These are phyloP conservation scores for Masnerella sp. DNA, from an alignment of 2,888 invertebrate species.

Conservation along the genomic window DNA sequence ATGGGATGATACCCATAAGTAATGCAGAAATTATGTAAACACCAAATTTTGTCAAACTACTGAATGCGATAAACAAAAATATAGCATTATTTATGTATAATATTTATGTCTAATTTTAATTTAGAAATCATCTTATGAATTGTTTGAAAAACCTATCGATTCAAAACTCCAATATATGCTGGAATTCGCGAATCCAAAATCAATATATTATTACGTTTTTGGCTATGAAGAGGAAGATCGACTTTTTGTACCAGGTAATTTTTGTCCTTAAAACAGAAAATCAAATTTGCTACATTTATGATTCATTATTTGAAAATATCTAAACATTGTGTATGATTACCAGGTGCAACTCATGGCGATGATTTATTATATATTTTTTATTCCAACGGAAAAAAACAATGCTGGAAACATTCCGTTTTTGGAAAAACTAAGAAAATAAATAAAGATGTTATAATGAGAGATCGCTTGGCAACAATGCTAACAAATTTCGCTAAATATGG, in stretches of 20 bases:
- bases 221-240: conserved; percentile 58
- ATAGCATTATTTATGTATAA: too few relatives aligned
- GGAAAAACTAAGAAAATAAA: conserved; percentile 1
- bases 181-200: conserved; percentile 27
- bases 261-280: too few relatives aligned
- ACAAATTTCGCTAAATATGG: conserved; percentile 80
- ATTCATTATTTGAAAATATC: too few relatives aligned
- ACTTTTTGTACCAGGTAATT: conserved; percentile 16
- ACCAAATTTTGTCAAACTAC: too few relatives aligned
- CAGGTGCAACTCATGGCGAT: conserved; percentile 31
- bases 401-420: not conserved
- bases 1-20: too few relatives aligned
- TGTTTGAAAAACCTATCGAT: conserved; percentile 60
- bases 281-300: too few relatives aligned
- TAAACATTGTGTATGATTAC: too few relatives aligned
- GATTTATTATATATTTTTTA: conserved; percentile 33
- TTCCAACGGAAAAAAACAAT: conserved; percentile 8
- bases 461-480: conserved; percentile 80
- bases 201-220: conserved; percentile 64
- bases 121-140: conserved; percentile 18
- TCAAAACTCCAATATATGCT: conserved; percentile 59
- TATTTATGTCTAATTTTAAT: too few relatives aligned
- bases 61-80: too few relatives aligned
- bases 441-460: conserved; percentile 71
- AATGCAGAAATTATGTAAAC: too few relatives aligned